Conservation (phyloP, 2,888 invertebrate genomes). For the Trissolcus brochymenae region DNA sequence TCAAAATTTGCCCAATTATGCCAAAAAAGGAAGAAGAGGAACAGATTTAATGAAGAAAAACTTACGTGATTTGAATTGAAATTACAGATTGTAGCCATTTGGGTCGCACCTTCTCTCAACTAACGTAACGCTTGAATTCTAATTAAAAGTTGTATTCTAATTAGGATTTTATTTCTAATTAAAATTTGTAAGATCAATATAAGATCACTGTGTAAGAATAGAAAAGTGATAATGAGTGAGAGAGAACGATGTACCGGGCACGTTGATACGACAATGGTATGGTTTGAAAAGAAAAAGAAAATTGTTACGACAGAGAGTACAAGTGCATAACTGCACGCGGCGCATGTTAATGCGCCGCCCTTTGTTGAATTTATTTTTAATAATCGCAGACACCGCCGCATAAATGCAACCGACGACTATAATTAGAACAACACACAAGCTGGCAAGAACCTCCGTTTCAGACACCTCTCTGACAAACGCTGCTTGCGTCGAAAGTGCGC, state of each 20-base stretch:
- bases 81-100: background rate
- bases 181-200: too few relatives aligned
- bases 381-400: conserved; percentile 65
- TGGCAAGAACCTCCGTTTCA: conserved; percentile 50
- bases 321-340: background rate
- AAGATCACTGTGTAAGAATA: too few relatives aligned
- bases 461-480: conserved; percentile 46
- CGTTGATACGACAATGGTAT: background rate
- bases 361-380: conserved; percentile 71
- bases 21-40: too few relatives aligned
- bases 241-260: too few relatives aligned
- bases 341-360: conserved; percentile 46
- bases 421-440: conserved; percentile 61
- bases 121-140: background rate
- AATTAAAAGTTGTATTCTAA: too few relatives aligned
- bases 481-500: conserved; percentile 30
- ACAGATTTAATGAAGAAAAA: too few relatives aligned
- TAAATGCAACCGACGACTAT: conserved; percentile 63
- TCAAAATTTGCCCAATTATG: too few relatives aligned
- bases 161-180: background rate
- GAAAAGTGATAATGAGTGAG: too few relatives aligned
- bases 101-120: too few relatives aligned
- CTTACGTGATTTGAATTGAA: background rate
- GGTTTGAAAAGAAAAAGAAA: background rate
- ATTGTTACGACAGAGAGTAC: conserved; percentile 15